phyloP scores from a whole-genome alignment of 2,113 vertebrate species.

The Galeopterus variegatus region DNA sequence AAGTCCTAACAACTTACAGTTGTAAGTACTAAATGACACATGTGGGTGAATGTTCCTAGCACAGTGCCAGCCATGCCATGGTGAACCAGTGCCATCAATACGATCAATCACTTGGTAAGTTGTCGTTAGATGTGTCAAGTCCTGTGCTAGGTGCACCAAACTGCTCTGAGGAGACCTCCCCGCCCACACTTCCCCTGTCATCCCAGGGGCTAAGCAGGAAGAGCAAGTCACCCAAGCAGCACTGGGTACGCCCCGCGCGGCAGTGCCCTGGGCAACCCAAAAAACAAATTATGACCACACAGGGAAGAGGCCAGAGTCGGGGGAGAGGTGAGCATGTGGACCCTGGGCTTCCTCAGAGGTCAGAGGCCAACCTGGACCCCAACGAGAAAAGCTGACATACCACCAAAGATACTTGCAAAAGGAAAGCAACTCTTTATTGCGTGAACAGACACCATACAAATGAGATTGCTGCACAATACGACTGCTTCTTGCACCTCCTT shows the following conservation, averaged over 20 bases:
- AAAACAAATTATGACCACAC: neutral
- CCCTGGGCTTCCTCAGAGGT: neutral
- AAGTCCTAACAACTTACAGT: neutral
- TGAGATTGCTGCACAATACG: neutral
- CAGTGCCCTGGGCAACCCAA: rapidly evolving
- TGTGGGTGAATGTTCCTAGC: neutral
- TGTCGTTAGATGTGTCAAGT: neutral
- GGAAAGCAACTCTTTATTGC: constrained; percentile 74
- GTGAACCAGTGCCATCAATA: neutral
- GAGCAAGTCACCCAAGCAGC: neutral
- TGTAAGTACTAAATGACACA: neutral
- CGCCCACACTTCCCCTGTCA: neutral
- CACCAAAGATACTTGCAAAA: constrained; percentile 41
- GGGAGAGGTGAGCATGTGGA: neutral
- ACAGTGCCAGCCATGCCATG: neutral
- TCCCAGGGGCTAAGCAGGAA: neutral
- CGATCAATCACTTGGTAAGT: neutral
- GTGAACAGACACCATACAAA: neutral
- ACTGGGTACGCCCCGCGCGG: neutral
- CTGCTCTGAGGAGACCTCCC: too few relatives aligned
- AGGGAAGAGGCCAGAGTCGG: neutral
- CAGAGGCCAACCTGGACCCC: neutral
- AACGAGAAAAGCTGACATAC: neutral
- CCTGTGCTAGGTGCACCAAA: neutral
- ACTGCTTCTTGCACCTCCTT: neutral